These are phyloP conservation scores for Eudemis profundana DNA, from an alignment of 2,888 invertebrate species.

Conservation along the genomic window DNA sequence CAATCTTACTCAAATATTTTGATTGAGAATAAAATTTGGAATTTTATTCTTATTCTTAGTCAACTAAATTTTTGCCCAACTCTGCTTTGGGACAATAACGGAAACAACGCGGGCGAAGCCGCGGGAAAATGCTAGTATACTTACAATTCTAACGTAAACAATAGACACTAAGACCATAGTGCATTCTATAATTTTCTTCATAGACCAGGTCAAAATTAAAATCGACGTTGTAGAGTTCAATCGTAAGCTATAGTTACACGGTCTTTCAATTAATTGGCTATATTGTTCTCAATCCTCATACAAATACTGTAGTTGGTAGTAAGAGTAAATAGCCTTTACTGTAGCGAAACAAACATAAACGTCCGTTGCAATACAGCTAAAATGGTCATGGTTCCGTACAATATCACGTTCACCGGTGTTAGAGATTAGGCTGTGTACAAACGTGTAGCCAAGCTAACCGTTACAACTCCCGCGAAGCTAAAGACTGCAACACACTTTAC, in stretches of 20 bases:
- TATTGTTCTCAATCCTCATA: too few relatives aligned
- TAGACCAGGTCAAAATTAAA: not conserved
- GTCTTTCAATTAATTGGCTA: too few relatives aligned
- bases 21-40: too few relatives aligned
- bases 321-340: slow-evolving; percentile 45
- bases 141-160: not conserved
- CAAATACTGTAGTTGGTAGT: not conserved
- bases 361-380: slow-evolving; percentile 10
- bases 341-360: slow-evolving; percentile 38
- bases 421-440: slow-evolving; percentile 28
- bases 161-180: not conserved
- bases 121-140: too few relatives aligned
- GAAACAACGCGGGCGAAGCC: too few relatives aligned
- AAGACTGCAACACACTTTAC: slow-evolving; percentile 40
- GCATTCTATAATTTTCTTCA: not conserved
- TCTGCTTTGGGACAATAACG: too few relatives aligned
- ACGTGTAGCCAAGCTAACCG: slow-evolving; percentile 46
- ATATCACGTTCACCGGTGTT: slow-evolving; percentile 31
- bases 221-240: too few relatives aligned
- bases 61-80: too few relatives aligned
- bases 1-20: too few relatives aligned
- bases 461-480: slow-evolving; percentile 58
- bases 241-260: too few relatives aligned
- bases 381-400: slow-evolving; percentile 27
- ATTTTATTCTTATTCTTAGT: too few relatives aligned